phyloP scores from a whole-genome alignment of 2,113 vertebrate species.

The Etheostoma cragini region DNA sequence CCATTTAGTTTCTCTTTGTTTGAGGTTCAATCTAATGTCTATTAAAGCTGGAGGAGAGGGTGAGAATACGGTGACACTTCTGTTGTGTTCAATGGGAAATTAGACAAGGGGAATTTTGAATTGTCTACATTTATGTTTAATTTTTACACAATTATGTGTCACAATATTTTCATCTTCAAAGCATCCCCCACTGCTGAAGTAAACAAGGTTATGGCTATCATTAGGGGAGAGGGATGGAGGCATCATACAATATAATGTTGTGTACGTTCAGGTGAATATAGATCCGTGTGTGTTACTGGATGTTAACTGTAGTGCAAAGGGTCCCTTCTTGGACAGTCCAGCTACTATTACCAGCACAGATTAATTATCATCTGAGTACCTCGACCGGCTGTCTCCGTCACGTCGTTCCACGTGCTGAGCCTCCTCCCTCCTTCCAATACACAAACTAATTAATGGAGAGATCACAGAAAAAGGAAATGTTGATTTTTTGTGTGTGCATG shows the following conservation, averaged over 20 bases:
- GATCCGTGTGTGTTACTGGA: too few relatives aligned
- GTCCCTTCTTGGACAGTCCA: conserved; percentile 3
- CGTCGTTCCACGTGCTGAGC: background rate
- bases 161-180: conserved; percentile 34
- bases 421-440: background rate
- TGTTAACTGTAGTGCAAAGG: background rate
- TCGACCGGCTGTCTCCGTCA: conserved; percentile 8
- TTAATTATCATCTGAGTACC: conserved; percentile 26
- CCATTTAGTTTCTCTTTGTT: conserved; percentile 2
- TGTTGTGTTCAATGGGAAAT: background rate
- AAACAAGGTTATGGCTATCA: conserved; percentile 24
- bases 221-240: too few relatives aligned
- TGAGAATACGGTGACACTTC: background rate
- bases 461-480: background rate
- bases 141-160: conserved; percentile 19
- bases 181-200: background rate
- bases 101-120: conserved; percentile 13
- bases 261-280: too few relatives aligned
- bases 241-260: too few relatives aligned
- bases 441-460: conserved; percentile 9
- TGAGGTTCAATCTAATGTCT: conserved; percentile 3
- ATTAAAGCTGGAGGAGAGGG: background rate
- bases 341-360: conserved; percentile 12
- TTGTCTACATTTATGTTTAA: conserved; percentile 12
- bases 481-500: background rate